These are phyloP conservation scores for Cyclargus thomasi DNA, from an alignment of 1,140 invertebrate species.

Conservation along the genomic window DNA sequence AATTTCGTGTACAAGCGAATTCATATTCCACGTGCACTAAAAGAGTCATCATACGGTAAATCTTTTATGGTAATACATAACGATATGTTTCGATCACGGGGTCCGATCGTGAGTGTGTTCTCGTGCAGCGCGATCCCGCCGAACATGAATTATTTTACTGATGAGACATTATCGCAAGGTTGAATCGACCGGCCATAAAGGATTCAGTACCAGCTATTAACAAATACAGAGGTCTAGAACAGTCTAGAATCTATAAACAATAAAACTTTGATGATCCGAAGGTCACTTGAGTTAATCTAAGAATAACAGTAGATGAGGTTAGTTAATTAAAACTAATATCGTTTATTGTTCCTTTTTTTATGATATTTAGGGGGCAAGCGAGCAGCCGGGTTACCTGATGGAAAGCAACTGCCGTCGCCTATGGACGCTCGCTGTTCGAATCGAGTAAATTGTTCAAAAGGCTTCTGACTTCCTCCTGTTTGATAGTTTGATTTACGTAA, in stretches of 20 bases:
- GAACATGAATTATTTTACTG: slow-evolving; percentile 45
- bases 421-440: too few species aligned
- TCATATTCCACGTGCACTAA: slow-evolving; percentile 63
- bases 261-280: too few species aligned
- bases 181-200: background rate
- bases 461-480: too few species aligned
- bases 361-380: too few species aligned
- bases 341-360: too few species aligned
- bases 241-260: background rate
- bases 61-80: slow-evolving; percentile 65
- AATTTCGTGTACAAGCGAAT: slow-evolving; percentile 61
- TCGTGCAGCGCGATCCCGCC: slow-evolving; percentile 48
- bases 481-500: too few species aligned
- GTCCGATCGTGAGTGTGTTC: slow-evolving; percentile 55
- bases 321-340: too few species aligned
- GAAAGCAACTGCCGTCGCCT: too few species aligned
- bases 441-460: too few species aligned
- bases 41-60: slow-evolving; percentile 68
- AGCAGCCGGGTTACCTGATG: too few species aligned
- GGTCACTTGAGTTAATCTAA: too few species aligned
- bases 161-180: slow-evolving; percentile 43
- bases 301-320: too few species aligned
- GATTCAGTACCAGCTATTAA: slow-evolving; percentile 4
- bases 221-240: background rate
- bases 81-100: slow-evolving; percentile 56